Percentiles rank a stretch among this genome's conserved stretches.
Conservation (phyloP, 1,140 invertebrate species). For the Drosophila busckii region DNA sequence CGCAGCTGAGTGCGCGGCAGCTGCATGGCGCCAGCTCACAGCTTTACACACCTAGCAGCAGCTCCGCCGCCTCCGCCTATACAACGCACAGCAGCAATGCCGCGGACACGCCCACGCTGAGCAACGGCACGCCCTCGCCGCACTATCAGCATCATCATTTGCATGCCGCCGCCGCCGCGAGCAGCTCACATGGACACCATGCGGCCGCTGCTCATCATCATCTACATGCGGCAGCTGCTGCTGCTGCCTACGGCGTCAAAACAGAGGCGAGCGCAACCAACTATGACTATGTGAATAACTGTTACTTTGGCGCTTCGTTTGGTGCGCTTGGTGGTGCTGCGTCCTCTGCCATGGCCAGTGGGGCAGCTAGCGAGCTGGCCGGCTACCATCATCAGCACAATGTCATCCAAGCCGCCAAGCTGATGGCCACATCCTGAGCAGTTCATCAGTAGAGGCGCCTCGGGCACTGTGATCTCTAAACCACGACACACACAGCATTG, state of each 20-base stretch:
- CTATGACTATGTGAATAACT: constrained; percentile 78
- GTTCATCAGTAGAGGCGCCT: neutral
- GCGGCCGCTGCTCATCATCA: constrained; percentile 74
- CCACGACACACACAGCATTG: constrained; percentile 16
- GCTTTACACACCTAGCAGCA: constrained; percentile 56
- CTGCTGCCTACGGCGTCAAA: constrained; percentile 67
- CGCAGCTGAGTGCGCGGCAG: constrained; percentile 49
- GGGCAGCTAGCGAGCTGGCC: constrained; percentile 79
- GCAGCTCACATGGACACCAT: constrained; percentile 51
- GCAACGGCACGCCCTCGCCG: constrained; percentile 71
- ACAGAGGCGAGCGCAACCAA: constrained; percentile 72
- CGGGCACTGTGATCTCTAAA: constrained; percentile 49
- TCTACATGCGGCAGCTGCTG: constrained; percentile 52
- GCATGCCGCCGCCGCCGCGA: constrained; percentile 37
- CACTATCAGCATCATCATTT: constrained; percentile 74
- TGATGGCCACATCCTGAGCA: constrained; percentile 87
- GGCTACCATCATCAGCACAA: constrained; percentile 89
- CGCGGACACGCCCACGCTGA: constrained; percentile 49
- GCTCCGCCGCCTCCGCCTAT: constrained; percentile 53
- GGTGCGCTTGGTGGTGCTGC: constrained; percentile 49
- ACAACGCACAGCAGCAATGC: constrained; percentile 52
- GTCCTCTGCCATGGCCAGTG: constrained; percentile 60
- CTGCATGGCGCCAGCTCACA: constrained; percentile 44
- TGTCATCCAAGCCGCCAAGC: constrained; percentile 87
- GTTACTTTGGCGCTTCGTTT: constrained; percentile 71